Percentiles rank a stretch among this genome's conserved stretches.
Evolutionary conservation across 2,888 invertebrate species (phyloP).

Genomic region (Clostera curtula): DNA sequence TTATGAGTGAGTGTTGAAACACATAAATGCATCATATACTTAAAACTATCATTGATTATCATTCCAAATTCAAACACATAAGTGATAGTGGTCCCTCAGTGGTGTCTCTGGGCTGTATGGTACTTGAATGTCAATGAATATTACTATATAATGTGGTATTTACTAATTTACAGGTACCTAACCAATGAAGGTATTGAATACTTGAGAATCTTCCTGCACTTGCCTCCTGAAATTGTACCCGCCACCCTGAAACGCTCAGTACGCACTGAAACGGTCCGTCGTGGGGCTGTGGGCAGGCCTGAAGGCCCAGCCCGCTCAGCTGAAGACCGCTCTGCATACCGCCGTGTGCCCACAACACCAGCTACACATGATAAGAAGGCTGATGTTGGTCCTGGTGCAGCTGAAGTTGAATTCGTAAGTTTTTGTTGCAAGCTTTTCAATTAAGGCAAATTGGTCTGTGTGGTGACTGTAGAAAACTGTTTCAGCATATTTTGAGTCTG

Average conservation of each 20-base stretch:
- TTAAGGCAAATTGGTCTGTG: too few relatives aligned
- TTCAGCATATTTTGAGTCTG: too few relatives aligned
- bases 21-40: too few relatives aligned
- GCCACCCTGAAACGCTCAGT: conserved; percentile 95
- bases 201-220: conserved; percentile 93
- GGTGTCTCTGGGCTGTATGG: too few relatives aligned
- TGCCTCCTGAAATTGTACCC: conserved; percentile 99
- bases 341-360: conserved; percentile 80
- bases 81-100: too few relatives aligned
- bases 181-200: conserved; percentile 99
- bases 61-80: too few relatives aligned
- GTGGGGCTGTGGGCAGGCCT: conserved; percentile 80
- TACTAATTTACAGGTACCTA: conserved; percentile 79
- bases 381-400: conserved; percentile 96
- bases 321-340: conserved; percentile 89
- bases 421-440: too few relatives aligned
- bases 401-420: conserved; percentile 90
- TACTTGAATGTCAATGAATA: too few relatives aligned
- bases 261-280: conserved; percentile 88
- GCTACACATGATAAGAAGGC: conserved; percentile 91
- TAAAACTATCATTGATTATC: too few relatives aligned
- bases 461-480: too few relatives aligned
- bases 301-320: conserved; percentile 83
- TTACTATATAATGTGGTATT: neutral
- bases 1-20: too few relatives aligned